These are phyloP conservation scores for Dichetophora obliterata DNA, from an alignment of 2,888 invertebrate species.

Conservation along the genomic window DNA sequence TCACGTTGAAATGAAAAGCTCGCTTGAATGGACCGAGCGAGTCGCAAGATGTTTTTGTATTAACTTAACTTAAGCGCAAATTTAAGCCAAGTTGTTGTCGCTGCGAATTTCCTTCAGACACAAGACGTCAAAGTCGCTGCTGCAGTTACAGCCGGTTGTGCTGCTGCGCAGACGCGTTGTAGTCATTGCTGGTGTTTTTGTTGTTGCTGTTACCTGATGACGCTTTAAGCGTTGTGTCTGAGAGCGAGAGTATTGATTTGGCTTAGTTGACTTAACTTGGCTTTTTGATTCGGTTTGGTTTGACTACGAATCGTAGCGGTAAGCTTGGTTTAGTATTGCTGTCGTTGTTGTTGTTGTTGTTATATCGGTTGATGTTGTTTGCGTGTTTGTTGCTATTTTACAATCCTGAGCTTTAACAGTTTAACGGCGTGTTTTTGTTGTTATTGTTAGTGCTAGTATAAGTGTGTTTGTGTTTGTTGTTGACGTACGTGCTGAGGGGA, in stretches of 20 bases:
- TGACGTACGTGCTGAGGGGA: not conserved
- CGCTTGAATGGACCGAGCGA: conserved; percentile 67
- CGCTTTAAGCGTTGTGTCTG: conserved; percentile 1
- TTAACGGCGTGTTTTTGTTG: not conserved
- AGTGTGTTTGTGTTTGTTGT: not conserved
- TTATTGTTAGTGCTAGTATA: not conserved
- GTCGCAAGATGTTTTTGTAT: conserved; percentile 68
- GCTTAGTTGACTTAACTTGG: not conserved
- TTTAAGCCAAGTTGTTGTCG: conserved; percentile 45
- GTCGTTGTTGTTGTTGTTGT: conserved; percentile 11
- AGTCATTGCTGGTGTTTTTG: not conserved
- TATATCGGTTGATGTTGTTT: not conserved
- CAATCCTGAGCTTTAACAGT: conserved; percentile 25
- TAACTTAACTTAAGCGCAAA: conserved; percentile 27
- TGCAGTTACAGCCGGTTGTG: conserved; percentile 21
- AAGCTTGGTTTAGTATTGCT: not conserved
- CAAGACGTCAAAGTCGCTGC: not conserved
- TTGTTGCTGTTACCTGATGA: conserved; percentile 46
- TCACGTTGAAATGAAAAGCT: conserved; percentile 71
- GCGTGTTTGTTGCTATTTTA: conserved; percentile 42
- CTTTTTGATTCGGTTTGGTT: not conserved
- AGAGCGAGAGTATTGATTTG: not conserved
- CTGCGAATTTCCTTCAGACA: not conserved
- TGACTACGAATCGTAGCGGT: not conserved
- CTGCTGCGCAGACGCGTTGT: not conserved